Evolutionary conservation across 2,888 invertebrate genomes (phyloP).

Genomic region (Lathronympha strigana): DNA sequence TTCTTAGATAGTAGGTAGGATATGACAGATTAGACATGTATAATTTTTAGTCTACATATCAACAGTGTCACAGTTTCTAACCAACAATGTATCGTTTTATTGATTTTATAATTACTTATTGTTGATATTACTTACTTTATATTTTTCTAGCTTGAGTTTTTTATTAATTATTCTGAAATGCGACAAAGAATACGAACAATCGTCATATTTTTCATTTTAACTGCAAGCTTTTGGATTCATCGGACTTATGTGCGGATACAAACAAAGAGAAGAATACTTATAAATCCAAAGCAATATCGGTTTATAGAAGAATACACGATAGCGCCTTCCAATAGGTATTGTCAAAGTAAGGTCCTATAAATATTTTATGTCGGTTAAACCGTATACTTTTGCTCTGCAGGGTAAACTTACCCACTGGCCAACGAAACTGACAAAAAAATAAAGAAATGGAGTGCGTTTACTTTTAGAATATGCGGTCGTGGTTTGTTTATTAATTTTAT

Average conservation of each 20-base stretch:
- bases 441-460: no score
- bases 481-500: no score
- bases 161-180: background rate
- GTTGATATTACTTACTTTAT: background rate
- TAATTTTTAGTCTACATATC: no score
- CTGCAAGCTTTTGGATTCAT: slow-evolving; percentile 62
- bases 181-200: background rate
- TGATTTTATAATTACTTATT: background rate
- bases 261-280: slow-evolving; percentile 49
- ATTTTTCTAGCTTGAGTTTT: background rate
- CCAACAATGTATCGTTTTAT: no score
- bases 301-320: slow-evolving; percentile 53
- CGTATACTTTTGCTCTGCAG: background rate
- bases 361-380: background rate
- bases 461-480: no score
- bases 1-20: no score
- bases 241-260: slow-evolving; percentile 58
- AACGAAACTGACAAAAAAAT: no score
- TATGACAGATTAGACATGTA: no score
- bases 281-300: slow-evolving; percentile 50
- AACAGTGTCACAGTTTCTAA: no score
- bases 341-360: slow-evolving; percentile 54
- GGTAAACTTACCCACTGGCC: no score
- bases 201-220: slow-evolving; percentile 49
- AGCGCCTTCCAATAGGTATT: slow-evolving; percentile 53